These are phyloP conservation scores for Hydrocynus forskahlii DNA, from an alignment of 2,797 vertebrate species.

Conservation along the genomic window DNA sequence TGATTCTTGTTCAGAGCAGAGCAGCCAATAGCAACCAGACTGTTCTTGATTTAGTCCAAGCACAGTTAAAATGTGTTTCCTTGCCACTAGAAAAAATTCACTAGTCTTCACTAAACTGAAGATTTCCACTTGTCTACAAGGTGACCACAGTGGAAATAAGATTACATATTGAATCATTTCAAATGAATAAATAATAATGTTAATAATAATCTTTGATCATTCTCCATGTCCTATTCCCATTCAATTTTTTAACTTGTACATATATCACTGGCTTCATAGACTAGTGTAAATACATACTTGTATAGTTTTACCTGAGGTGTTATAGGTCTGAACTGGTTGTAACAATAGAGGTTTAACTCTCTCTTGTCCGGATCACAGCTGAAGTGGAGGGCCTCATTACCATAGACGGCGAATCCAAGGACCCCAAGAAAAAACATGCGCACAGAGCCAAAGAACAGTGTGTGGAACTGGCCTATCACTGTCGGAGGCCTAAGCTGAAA, in stretches of 20 bases:
- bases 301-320: slow-evolving; percentile 73
- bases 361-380: slow-evolving; percentile 79
- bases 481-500: slow-evolving; percentile 77
- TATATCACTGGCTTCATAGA: background rate
- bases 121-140: too few relatives aligned
- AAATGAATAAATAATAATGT: too few relatives aligned
- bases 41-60: background rate
- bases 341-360: slow-evolving; percentile 81
- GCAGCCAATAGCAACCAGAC: background rate
- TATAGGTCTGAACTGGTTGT: slow-evolving; percentile 80
- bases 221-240: too few relatives aligned
- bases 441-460: slow-evolving; percentile 80
- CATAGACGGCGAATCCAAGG: slow-evolving; percentile 79
- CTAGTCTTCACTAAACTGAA: background rate
- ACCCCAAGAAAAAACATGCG: slow-evolving; percentile 78
- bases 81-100: background rate
- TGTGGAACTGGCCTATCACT: slow-evolving; percentile 80
- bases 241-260: too few relatives aligned
- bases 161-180: too few relatives aligned
- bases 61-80: background rate
- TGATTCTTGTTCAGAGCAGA: background rate
- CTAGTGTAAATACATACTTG: background rate
- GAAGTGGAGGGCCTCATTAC: slow-evolving; percentile 82
- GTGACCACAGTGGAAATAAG: too few relatives aligned
- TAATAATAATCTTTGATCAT: too few relatives aligned